Conservation (phyloP, 2,888 invertebrate genomes). For the Diploptera punctata region DNA sequence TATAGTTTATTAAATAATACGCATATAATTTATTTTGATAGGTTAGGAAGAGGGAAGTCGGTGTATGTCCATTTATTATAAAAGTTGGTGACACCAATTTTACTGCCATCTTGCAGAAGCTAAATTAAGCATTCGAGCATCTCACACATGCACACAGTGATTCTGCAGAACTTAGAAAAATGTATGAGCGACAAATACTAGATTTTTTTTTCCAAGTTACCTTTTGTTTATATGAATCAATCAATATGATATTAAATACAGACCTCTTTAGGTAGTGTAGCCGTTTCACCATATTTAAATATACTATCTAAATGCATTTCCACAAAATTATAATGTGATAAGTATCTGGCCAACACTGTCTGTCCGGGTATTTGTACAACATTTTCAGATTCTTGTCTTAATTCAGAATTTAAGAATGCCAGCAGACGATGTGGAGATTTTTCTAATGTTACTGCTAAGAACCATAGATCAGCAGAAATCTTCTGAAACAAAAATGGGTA, state of each 20-base stretch:
- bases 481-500: conserved; percentile 26
- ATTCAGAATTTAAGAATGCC: conserved; percentile 41
- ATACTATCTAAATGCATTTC: conserved; percentile 56
- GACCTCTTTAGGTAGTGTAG: conserved; percentile 54
- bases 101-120: too few relatives aligned
- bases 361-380: conserved; percentile 38
- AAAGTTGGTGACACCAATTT: too few relatives aligned
- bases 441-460: conserved; percentile 40
- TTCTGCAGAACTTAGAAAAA: too few relatives aligned
- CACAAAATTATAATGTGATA: conserved; percentile 49
- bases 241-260: too few relatives aligned
- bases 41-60: too few relatives aligned
- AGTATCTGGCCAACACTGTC: conserved; percentile 43
- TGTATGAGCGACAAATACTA: too few relatives aligned
- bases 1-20: not conserved
- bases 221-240: too few relatives aligned
- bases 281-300: conserved; percentile 55
- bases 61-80: too few relatives aligned
- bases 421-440: conserved; percentile 43
- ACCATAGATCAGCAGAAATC: conserved; percentile 39
- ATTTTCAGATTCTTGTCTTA: conserved; percentile 33
- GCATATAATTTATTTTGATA: too few relatives aligned
- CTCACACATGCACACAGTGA: too few relatives aligned
- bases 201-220: too few relatives aligned
- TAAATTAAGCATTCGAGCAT: too few relatives aligned